These are phyloP conservation scores for Orthonyx spaldingii DNA, from an alignment of 2,113 vertebrate genomes.

Conservation along the genomic window DNA sequence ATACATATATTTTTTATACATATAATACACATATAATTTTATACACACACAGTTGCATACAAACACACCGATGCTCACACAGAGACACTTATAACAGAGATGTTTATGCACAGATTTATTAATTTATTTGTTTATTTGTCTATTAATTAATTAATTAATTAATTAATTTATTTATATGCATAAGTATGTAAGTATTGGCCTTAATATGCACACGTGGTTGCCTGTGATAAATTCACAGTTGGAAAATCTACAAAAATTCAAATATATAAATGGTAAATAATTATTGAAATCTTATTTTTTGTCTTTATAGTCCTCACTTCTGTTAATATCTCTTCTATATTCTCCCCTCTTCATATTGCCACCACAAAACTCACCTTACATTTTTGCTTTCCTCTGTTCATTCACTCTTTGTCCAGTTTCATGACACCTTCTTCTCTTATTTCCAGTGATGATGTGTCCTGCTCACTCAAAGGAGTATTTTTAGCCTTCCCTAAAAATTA, in stretches of 20 bases:
- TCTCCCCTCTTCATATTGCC: background rate
- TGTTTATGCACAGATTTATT: background rate
- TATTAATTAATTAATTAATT: background rate
- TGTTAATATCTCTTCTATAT: background rate
- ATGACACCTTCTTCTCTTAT: background rate
- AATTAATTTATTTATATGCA: background rate
- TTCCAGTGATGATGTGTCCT: background rate
- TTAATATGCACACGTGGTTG: background rate
- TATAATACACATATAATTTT: background rate
- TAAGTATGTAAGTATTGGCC: background rate
- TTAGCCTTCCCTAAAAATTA: background rate
- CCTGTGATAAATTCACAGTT: background rate
- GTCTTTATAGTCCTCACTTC: background rate
- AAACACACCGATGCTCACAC: background rate
- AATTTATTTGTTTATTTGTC: background rate
- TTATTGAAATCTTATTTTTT: background rate
- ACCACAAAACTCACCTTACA: background rate
- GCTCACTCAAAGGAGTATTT: background rate
- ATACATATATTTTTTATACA: background rate
- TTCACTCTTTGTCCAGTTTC: background rate
- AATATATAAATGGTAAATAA: background rate
- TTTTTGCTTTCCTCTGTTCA: background rate
- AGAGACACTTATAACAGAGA: background rate
- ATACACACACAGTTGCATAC: background rate
- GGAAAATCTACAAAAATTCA: background rate